Conservation (phyloP, 2,113 vertebrate genomes). For the Neofelis nebulosa region DNA sequence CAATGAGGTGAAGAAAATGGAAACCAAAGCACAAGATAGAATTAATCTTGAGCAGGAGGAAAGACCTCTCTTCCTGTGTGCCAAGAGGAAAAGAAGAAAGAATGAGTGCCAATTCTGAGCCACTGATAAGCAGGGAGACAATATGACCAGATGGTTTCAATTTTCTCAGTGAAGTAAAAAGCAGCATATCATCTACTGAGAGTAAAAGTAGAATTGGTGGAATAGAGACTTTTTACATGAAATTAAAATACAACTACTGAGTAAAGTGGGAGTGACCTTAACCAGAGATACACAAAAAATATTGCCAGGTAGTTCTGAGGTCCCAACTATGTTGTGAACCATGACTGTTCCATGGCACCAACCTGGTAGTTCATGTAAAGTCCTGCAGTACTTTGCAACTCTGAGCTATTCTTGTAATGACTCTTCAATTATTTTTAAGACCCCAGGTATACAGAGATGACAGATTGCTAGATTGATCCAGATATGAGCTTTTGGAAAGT, state of each 20-base stretch:
- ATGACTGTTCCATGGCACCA: not conserved
- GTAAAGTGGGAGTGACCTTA: not conserved
- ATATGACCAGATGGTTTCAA: not conserved
- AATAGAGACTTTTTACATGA: not conserved
- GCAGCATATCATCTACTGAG: not conserved
- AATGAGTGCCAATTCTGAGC: too few species aligned
- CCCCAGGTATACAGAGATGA: not conserved
- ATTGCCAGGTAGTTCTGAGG: not conserved
- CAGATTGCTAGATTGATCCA: not conserved
- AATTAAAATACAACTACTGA: not conserved
- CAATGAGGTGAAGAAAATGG: not conserved
- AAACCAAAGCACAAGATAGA: not conserved
- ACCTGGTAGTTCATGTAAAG: not conserved
- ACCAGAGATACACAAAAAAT: not conserved
- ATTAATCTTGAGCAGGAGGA: not conserved
- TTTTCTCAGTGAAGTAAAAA: not conserved
- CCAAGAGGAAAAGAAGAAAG: not conserved
- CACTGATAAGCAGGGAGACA: not conserved
- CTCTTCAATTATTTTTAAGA: not conserved
- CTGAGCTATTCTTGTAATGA: not conserved
- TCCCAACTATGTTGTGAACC: not conserved
- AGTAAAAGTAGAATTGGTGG: not conserved
- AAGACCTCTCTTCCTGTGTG: not conserved
- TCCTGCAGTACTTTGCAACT: not conserved
- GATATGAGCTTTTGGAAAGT: not conserved